These are phyloP conservation scores for Aplysia californica DNA, from an alignment of 1,140 invertebrate species.

Conservation along the genomic window DNA sequence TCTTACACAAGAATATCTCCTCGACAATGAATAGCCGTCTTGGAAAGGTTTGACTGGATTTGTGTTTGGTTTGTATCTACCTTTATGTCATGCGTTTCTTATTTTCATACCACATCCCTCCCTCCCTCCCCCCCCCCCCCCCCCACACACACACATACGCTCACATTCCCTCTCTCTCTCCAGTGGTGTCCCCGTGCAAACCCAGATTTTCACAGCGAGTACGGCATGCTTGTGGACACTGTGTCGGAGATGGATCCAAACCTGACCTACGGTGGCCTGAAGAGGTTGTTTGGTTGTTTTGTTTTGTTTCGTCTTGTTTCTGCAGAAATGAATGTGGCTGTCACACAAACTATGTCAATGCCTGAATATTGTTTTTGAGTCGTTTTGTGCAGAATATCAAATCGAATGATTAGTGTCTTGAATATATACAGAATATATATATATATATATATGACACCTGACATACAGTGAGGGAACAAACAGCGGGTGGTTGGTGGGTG, in stretches of 20 bases:
- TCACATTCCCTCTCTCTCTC: not conserved
- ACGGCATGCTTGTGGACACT: slow-evolving; percentile 35
- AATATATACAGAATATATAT: not conserved
- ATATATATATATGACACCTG: not conserved
- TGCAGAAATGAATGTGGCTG: not conserved
- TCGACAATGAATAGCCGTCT: too few relatives aligned
- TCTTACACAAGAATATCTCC: too few relatives aligned
- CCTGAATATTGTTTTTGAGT: too few relatives aligned
- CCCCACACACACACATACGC: not conserved
- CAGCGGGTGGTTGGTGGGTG: too few relatives aligned
- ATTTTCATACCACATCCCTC: too few relatives aligned
- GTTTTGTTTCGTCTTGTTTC: not conserved
- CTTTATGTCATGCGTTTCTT: not conserved
- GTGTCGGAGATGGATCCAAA: slow-evolving; percentile 42
- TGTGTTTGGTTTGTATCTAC: too few relatives aligned
- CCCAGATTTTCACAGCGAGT: slow-evolving; percentile 45
- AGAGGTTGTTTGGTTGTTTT: slow-evolving; percentile 41
- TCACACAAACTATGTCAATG: too few relatives aligned
- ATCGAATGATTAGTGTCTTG: not conserved
- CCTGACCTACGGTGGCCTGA: slow-evolving; percentile 37
- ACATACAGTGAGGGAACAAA: too few relatives aligned
- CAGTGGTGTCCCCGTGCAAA: slow-evolving; percentile 33
- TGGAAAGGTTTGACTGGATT: too few relatives aligned
- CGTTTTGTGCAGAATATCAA: not conserved
- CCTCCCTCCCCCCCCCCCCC: not conserved